Conservation (phyloP, 2,888 invertebrate genomes). For the Pseudococcus jackbeardsleyi region DNA sequence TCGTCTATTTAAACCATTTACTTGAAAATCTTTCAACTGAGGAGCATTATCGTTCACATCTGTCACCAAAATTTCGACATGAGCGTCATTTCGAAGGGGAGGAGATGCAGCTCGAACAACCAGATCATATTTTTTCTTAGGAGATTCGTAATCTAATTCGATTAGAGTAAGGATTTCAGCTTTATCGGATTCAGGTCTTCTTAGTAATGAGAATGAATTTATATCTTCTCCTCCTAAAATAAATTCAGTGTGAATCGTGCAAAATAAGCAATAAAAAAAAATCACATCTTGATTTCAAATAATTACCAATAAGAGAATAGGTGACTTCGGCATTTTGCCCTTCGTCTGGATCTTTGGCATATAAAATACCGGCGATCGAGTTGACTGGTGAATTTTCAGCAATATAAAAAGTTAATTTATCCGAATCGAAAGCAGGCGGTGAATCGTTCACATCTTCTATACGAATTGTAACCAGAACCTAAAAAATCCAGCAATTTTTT, state of each 20-base stretch:
- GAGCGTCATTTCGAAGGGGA: constrained; percentile 88
- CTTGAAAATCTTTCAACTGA: constrained; percentile 85
- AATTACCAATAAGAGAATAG: constrained; percentile 90
- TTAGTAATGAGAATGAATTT: constrained; percentile 85
- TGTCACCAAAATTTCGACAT: constrained; percentile 91
- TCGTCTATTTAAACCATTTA: constrained; percentile 76
- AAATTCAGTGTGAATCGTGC: constrained; percentile 75
- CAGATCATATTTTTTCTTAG: constrained; percentile 88
- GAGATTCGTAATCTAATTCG: constrained; percentile 78
- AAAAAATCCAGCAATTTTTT: constrained; percentile 59
- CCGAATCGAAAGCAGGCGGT: constrained; percentile 89
- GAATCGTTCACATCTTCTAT: constrained; percentile 92
- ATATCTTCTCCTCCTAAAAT: constrained; percentile 84
- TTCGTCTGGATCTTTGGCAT: constrained; percentile 92
- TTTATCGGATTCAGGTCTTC: constrained; percentile 84
- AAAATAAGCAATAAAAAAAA: constrained; percentile 76
- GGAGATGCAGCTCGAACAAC: constrained; percentile 92
- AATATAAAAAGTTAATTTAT: constrained; percentile 89
- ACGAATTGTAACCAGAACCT: constrained; percentile 83
- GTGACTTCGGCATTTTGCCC: constrained; percentile 92
- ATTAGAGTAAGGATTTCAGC: constrained; percentile 79
- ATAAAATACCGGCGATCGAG: constrained; percentile 90
- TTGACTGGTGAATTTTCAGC: constrained; percentile 97
- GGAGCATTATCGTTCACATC: constrained; percentile 98
- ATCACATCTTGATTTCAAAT: neutral